phyloP scores from a whole-genome alignment of 92 coral and sea anemone genomes.

The Phymanthus crucifer region DNA sequence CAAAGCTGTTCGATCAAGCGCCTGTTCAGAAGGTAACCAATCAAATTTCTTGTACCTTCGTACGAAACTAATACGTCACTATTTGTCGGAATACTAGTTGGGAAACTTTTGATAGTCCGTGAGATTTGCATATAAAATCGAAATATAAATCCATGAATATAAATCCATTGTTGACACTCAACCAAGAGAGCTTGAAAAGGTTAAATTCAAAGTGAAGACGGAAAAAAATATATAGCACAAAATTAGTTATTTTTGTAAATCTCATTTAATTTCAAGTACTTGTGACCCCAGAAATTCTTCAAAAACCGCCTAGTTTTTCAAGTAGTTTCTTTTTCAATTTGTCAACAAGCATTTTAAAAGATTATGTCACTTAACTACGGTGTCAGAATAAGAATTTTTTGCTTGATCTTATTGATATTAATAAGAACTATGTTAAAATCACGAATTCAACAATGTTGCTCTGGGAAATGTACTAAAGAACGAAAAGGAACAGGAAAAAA shows the following conservation, averaged over 20 bases:
- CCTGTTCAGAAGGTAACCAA: background rate
- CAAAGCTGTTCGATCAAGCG: no score
- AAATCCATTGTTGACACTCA: background rate
- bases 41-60: background rate
- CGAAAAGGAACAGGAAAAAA: background rate
- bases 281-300: background rate
- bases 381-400: background rate
- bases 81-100: no score
- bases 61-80: constrained; percentile 1
- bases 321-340: background rate
- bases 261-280: constrained; percentile 14
- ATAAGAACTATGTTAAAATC: no score
- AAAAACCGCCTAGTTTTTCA: constrained; percentile 1
- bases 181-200: background rate
- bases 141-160: no score
- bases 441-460: no score
- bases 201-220: background rate
- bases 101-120: no score
- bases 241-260: constrained; percentile 11
- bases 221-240: background rate
- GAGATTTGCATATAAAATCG: no score
- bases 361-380: background rate
- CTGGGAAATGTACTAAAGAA: no score
- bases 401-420: background rate
- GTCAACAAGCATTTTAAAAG: constrained; percentile 1